Base-by-base conservation (phyloP, 2,888 invertebrate species). In the Osedax frankpressi region DNA sequence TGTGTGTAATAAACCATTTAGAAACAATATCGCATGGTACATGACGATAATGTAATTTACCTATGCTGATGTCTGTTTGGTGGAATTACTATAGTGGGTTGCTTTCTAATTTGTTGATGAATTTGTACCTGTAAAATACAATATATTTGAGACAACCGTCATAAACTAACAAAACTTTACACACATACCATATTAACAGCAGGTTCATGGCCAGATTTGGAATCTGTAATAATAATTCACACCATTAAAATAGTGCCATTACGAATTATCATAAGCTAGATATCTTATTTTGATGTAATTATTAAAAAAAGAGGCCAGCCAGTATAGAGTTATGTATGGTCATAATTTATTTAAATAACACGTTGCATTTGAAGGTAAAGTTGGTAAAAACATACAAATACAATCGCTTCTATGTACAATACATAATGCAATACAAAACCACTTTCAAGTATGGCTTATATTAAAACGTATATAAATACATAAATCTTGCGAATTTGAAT, bases 341-440 rank as follows among this genome's bases (percentile, higher is more conserved):
- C 44, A 44, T 44, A 44, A 44, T 44, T 44, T 44, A 44, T 44
- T 44, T 44, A 44, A 44, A 44, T 44, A 44, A 44, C 44, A 44
- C 44, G 44, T 44, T 44, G 44, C 44, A 44, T 44, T 44, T 44
- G 44, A 44, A 44, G n/a, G n/a, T 44, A 44, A 44, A 44, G 44
- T 44, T 44, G 44, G 29, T 69, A 69, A 69, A 69, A 69, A 29
- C 30, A 69, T 69, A 30, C 69, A 69, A 30, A 29, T 69, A 69
- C 69, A 30, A 28, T 28, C 69, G 28, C 69, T 69, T 69, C 69
- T 69, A 69, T 69, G 69, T 69, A 69, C 69, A 69, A 28, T 69
- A 69, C 30, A 30, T 25, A 28, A 69, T 28, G 30, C 28, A 69
- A 69, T 30, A 69, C 30, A 69, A 28, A 69, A 29, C 30, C 27